Evolutionary conservation across 2,888 invertebrate species (phyloP).

Genomic region (Diplazon laetatorius): DNA sequence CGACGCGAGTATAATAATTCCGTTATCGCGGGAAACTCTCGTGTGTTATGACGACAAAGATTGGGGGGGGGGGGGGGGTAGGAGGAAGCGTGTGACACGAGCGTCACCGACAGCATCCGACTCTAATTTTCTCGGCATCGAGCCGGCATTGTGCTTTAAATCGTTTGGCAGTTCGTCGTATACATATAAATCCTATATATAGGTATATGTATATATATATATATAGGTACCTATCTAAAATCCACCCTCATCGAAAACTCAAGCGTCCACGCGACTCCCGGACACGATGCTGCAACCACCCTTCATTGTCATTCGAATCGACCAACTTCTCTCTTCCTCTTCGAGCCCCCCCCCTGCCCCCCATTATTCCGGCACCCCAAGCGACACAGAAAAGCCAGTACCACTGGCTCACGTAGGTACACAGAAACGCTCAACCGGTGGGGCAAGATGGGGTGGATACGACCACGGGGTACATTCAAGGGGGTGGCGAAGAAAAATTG

Average conservation of each 20-base stretch:
- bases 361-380: no score
- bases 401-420: background rate
- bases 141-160: constrained; percentile 80
- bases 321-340: constrained; percentile 43
- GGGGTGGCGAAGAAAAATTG: no score
- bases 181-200: no score
- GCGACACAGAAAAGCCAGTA: constrained; percentile 29
- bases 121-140: constrained; percentile 81
- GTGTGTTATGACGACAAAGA: background rate
- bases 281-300: constrained; percentile 60
- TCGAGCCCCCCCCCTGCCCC: no score
- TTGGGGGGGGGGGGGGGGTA: background rate
- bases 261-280: constrained; percentile 63
- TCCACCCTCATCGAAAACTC: constrained; percentile 61
- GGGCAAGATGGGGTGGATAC: no score
- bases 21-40: constrained; percentile 15
- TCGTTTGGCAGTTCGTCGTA: constrained; percentile 71
- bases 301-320: constrained; percentile 71
- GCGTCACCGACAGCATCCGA: constrained; percentile 80
- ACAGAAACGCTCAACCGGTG: no score
- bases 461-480: no score
- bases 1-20: no score
- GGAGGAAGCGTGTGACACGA: constrained; percentile 67
- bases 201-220: constrained; percentile 11
- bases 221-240: no score